phyloP scores from a whole-genome alignment of 2,888 invertebrate species.

The Leptogaster cylindrica region DNA sequence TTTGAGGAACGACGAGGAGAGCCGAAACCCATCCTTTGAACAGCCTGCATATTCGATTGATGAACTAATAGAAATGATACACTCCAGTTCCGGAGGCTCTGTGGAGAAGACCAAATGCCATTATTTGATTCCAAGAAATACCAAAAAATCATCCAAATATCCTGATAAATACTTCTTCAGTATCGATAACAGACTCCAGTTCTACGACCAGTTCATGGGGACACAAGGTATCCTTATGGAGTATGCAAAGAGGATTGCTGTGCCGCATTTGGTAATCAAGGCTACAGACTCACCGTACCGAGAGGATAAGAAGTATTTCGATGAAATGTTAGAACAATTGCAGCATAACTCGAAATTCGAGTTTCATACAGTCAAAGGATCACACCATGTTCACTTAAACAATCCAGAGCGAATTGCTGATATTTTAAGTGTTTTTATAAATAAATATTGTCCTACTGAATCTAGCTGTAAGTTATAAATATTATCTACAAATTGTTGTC shows the following conservation, averaged over 20 bases:
- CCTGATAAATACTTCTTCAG: conserved; percentile 69
- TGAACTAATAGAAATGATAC: conserved; percentile 67
- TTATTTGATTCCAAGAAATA: conserved; percentile 66
- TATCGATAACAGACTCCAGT: conserved; percentile 71
- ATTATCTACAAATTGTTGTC: too few relatives aligned
- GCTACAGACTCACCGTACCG: conserved; percentile 66
- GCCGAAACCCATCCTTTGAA: conserved; percentile 56
- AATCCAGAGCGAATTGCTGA: conserved; percentile 68
- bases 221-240: conserved; percentile 64
- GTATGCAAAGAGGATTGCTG: conserved; percentile 66
- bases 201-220: conserved; percentile 42
- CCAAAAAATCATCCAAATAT: conserved; percentile 64
- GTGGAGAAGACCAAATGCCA: conserved; percentile 65
- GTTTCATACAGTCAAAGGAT: conserved; percentile 69
- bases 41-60: conserved; percentile 70
- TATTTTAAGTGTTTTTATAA: conserved; percentile 67
- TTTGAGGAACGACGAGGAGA: conserved; percentile 59
- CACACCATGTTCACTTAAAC: conserved; percentile 79
- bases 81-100: conserved; percentile 66
- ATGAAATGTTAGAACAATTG: conserved; percentile 66
- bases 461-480: conserved; percentile 1
- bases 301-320: conserved; percentile 65
- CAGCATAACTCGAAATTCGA: conserved; percentile 66
- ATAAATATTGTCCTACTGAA: conserved; percentile 49
- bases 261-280: conserved; percentile 71